Evolutionary conservation across 1,140 invertebrate species (phyloP).

Genomic region (Drosophila paulistorum): DNA sequence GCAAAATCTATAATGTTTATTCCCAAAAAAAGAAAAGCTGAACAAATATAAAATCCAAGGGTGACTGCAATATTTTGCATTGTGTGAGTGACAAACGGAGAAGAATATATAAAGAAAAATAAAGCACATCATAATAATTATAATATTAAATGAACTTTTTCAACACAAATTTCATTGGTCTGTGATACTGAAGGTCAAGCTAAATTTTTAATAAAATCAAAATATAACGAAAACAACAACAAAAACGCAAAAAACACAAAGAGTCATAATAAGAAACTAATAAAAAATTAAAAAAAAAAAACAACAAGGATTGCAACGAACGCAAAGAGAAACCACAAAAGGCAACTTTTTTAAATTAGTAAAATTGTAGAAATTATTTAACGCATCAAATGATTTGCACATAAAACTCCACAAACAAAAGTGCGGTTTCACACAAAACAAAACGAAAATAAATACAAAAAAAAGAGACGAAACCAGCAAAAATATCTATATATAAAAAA

Average conservation of each 20-base stretch:
- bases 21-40: neutral
- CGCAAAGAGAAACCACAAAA: constrained; percentile 60
- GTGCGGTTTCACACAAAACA: constrained; percentile 65
- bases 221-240: constrained; percentile 14
- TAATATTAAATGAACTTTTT: constrained; percentile 62
- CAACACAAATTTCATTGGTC: constrained; percentile 74
- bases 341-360: constrained; percentile 71
- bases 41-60: neutral
- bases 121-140: constrained; percentile 26
- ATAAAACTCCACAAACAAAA: constrained; percentile 54
- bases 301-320: constrained; percentile 43
- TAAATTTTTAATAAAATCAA: constrained; percentile 43
- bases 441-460: constrained; percentile 33
- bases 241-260: constrained; percentile 28
- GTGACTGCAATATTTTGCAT: constrained; percentile 18
- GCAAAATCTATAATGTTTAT: neutral
- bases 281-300: constrained; percentile 47
- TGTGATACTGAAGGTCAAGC: constrained; percentile 82
- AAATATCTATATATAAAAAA: constrained; percentile 34
- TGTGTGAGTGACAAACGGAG: constrained; percentile 27
- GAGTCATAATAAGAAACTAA: constrained; percentile 39
- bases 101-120: neutral
- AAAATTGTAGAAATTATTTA: constrained; percentile 77
- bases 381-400: constrained; percentile 68
- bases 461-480: constrained; percentile 31